Evolutionary conservation across 2,888 invertebrate species (phyloP), one percentile per base, ranked within the genome.

Genomic region (Xiphydria camelus): DNA sequence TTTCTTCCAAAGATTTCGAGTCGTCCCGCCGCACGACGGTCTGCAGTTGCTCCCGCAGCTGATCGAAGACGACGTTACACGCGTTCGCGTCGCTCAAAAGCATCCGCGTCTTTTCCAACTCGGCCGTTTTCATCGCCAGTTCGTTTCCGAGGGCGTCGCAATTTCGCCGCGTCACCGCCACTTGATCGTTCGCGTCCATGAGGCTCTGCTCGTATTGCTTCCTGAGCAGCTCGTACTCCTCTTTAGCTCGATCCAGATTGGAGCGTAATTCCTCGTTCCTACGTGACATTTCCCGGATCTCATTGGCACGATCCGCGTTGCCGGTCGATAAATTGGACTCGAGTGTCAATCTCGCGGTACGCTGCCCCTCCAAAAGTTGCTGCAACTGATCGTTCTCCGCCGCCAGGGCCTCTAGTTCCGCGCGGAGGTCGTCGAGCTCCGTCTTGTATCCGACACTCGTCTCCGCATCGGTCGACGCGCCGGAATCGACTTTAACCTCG

Each of bases 351-450:
- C 64, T 75, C 64, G 57, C 75, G 33, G 22, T 63, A 47, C 75
- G 74, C 45, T 80, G 82, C 46, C 82, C 81, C 43, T 82, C 82
- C 10, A 85, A 63, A 21, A 82, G 58, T 1, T 77, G 70, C 57
- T 83, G 83, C 29, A 85, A 55, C 49, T 85, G 83, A 47, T 83
- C 83, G 52, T 84, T 83, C 51, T 86, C 85, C 1, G 77, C 68
- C n/a, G 78, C 78, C n/a, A 85, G 62, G 43, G 83, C 83, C 51
- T 80, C 80, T 39, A 85, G 71, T 40, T 79, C 80, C 17, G 78
- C 78, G 45, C 78, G 78, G 2, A 85, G 62, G 49, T 81, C 79
- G 6, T 76, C 70, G n/a, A 83, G 69, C 55, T 79, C 76, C 9
- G 63, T 62, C 10, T 59, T 57, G 14, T 63, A 66, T 31, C 4